Percentiles rank a stretch among this genome's conserved stretches.
Evolutionary conservation across 2,888 invertebrate genomes (phyloP).

Genomic region (Agelastica alni): DNA sequence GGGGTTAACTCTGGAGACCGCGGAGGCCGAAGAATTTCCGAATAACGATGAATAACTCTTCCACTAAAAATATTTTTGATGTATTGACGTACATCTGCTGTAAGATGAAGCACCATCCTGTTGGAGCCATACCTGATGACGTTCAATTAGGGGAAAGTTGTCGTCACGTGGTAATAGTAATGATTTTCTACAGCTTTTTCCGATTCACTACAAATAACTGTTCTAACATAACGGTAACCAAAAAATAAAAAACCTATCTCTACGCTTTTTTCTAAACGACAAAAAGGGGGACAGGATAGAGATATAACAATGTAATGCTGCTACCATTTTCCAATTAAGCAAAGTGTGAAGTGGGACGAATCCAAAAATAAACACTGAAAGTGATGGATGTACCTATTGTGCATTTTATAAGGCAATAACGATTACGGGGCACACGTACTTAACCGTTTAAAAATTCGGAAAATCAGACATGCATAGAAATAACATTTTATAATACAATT

Average conservation of each 20-base stretch:
- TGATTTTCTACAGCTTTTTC: neutral
- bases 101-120: too few relatives aligned
- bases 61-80: too few relatives aligned
- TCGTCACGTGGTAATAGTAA: neutral
- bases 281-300: conserved; percentile 7
- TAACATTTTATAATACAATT: too few relatives aligned
- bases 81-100: too few relatives aligned
- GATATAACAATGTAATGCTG: conserved; percentile 11
- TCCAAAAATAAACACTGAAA: conserved; percentile 15
- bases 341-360: conserved; percentile 4
- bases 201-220: neutral
- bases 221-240: neutral
- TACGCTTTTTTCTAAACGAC: neutral
- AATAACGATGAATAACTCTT: too few relatives aligned
- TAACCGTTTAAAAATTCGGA: neutral
- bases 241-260: neutral
- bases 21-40: too few relatives aligned
- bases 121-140: too few relatives aligned
- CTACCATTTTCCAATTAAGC: conserved; percentile 19
- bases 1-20: too few relatives aligned
- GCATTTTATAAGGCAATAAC: conserved; percentile 2
- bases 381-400: conserved; percentile 17
- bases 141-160: neutral
- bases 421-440: neutral
- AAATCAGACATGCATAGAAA: too few relatives aligned